Evolutionary conservation across 2,888 invertebrate genomes (phyloP), one percentile per base, ranked within the genome.

Genomic region (Sycophila texana): DNA sequence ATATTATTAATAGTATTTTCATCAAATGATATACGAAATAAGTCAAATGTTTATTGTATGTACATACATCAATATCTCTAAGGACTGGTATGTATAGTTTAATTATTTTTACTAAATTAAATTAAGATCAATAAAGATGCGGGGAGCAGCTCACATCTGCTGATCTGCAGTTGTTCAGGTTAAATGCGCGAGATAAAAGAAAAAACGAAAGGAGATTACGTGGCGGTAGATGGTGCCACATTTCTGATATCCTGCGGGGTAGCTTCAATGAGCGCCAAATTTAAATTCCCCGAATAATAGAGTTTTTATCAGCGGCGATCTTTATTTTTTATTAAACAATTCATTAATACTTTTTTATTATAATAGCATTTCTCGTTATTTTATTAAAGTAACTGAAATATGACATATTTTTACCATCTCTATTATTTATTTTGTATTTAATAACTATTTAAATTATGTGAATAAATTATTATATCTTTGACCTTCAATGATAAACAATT

Each of bases 191-290:
- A 68, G 72, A 65, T 55, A 74, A 74, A 22, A 70, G 20, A 51
- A 61, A 74, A 51, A 72, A 72, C 20, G 26, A 58, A 30, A 20
- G 14, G 26, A 71, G 53, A 61, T 68, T 49, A 68, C 60, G 7
- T 10, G 47, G 10, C 82, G 14, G 47, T 20, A 83, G 85, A 82
- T 86, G 85, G 80, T 84, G 80, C 18, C 83, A 84, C 82, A 2
- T 10, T 49, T 67, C 71, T 30, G 47, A 13, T 74, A 65, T 3
- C 49, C 53, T 63, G 57, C 16, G 70, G 70, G 67, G 51, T 57
- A 66, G 63, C 55, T 60, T 16, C 77, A 70, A 77, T 80, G 83
- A 85, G 81, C 80, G 80, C 76, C 72, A 60, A 58, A 22, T 4
- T 80, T 63, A 13, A 60, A 74, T 49, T 73, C 26, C 3, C 26